These are phyloP conservation scores for Drosophila leontia DNA, from an alignment of 1,140 invertebrate species.

Conservation along the genomic window DNA sequence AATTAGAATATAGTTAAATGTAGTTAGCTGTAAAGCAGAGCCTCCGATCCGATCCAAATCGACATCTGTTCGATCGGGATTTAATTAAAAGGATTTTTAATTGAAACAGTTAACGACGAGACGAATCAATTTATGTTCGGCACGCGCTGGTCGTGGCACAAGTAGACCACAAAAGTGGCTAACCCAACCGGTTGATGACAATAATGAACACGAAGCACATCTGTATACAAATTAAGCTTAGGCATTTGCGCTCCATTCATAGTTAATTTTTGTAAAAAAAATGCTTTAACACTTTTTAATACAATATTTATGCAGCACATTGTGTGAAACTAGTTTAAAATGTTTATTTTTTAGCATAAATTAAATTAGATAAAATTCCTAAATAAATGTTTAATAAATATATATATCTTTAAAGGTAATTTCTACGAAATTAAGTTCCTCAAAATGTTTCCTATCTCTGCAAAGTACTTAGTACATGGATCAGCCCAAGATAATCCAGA, in stretches of 20 bases:
- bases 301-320: neutral
- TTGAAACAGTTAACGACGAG: slow-evolving; percentile 3
- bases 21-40: slow-evolving; percentile 14
- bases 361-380: neutral
- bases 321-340: slow-evolving; percentile 14
- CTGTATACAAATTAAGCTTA: neutral
- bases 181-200: slow-evolving; percentile 53
- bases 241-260: slow-evolving; percentile 14
- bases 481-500: neutral
- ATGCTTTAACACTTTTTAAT: neutral
- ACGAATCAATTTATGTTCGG: slow-evolving; percentile 38
- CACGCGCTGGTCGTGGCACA: slow-evolving; percentile 53
- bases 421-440: no score
- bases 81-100: slow-evolving; percentile 22
- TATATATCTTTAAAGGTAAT: neutral
- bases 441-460: neutral
- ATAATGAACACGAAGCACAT: slow-evolving; percentile 1
- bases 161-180: slow-evolving; percentile 24
- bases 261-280: slow-evolving; percentile 18
- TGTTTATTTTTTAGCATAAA: neutral
- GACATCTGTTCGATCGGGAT: slow-evolving; percentile 13
- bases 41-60: neutral
- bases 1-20: slow-evolving; percentile 56
- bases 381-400: neutral
- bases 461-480: neutral